Conservation (phyloP, 2,888 invertebrate species). For the Drosophila mimetica region DNA sequence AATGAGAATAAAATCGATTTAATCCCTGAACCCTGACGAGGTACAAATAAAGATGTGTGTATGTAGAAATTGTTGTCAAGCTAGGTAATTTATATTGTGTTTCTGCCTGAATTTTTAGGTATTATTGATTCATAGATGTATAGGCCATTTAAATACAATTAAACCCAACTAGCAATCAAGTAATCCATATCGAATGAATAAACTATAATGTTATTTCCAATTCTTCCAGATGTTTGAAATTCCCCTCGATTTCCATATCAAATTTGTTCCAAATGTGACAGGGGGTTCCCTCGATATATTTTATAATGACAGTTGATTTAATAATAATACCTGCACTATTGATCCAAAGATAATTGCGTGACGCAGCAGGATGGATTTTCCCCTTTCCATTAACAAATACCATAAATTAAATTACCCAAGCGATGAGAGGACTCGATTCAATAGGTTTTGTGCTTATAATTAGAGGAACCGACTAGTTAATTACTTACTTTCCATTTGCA, state of each 20-base stretch:
- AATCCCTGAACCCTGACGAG: background rate
- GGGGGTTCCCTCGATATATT: background rate
- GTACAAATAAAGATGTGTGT: too few species aligned
- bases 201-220: background rate
- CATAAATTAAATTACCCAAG: conserved; percentile 22
- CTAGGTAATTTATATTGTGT: background rate
- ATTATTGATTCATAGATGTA: background rate
- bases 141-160: too few species aligned
- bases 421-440: conserved; percentile 19
- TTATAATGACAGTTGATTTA: conserved; percentile 29
- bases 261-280: conserved; percentile 11
- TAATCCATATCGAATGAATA: conserved; percentile 1
- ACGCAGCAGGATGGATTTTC: background rate
- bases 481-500: conserved; percentile 57
- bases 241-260: conserved; percentile 17
- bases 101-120: background rate
- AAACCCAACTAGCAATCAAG: background rate
- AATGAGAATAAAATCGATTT: conserved; percentile 1
- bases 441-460: conserved; percentile 31
- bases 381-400: conserved; percentile 1
- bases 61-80: background rate
- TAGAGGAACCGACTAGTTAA: conserved; percentile 27
- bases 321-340: conserved; percentile 24
- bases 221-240: conserved; percentile 7
- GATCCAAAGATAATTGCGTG: conserved; percentile 18